phyloP scores from a whole-genome alignment of 1,140 invertebrate species.

The Cephus cinctus region DNA sequence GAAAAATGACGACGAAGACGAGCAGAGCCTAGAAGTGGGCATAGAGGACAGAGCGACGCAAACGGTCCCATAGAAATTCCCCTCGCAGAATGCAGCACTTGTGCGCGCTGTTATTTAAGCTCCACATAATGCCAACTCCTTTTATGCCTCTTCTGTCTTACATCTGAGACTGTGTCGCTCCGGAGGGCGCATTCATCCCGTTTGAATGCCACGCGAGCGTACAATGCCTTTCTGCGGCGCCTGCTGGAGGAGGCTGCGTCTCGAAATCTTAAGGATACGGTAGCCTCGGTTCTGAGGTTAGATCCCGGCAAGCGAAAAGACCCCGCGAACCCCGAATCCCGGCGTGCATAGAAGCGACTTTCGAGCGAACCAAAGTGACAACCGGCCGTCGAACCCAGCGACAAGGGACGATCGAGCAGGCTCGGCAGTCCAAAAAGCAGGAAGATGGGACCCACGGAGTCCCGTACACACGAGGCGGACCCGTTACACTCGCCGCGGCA shows the following conservation, averaged over 20 bases:
- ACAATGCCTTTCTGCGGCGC: slow-evolving; percentile 47
- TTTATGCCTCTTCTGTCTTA: slow-evolving; percentile 55
- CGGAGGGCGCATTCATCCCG: slow-evolving; percentile 49
- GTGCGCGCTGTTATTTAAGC: slow-evolving; percentile 52
- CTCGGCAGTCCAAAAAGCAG: neutral
- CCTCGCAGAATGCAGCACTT: slow-evolving; percentile 24
- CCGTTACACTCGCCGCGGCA: slow-evolving; percentile 22
- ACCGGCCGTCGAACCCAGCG: slow-evolving; percentile 17
- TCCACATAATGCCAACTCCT: slow-evolving; percentile 52
- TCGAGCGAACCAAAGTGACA: no score
- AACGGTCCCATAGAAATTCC: slow-evolving; percentile 48
- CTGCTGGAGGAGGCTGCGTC: slow-evolving; percentile 32
- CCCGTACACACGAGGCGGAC: no score
- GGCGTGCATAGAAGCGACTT: no score
- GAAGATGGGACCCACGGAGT: no score
- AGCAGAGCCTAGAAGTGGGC: slow-evolving; percentile 43
- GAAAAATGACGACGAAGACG: no score
- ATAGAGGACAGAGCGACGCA: slow-evolving; percentile 34
- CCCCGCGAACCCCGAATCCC: no score
- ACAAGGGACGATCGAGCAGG: neutral
- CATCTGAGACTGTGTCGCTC: slow-evolving; percentile 47
- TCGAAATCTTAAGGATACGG: slow-evolving; percentile 27
- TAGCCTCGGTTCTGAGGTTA: slow-evolving; percentile 29
- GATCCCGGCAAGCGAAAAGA: no score
- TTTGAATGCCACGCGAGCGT: slow-evolving; percentile 41